Evolutionary conservation across 1,140 invertebrate genomes (phyloP).

Genomic region (Papilio aristodemus): DNA sequence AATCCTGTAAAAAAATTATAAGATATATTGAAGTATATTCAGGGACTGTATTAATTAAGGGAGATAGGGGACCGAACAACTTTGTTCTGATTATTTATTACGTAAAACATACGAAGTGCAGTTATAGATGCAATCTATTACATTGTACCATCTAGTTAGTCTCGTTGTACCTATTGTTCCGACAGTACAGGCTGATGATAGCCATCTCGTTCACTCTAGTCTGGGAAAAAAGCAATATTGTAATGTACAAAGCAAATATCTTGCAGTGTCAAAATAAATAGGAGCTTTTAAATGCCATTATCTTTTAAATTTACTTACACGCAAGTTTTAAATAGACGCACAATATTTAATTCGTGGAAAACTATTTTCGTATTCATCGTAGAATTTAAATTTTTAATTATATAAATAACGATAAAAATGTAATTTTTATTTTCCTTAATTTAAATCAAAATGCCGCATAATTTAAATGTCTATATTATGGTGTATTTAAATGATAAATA

Average conservation of each 20-base stretch:
- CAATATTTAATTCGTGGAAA: not conserved
- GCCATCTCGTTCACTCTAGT: not conserved
- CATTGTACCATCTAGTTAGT: not conserved
- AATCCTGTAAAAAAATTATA: too few species aligned
- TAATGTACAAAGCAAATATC: not conserved
- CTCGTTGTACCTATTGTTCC: not conserved
- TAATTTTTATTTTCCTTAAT: too few species aligned
- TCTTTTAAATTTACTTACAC: not conserved
- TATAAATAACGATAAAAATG: too few species aligned
- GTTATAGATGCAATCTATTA: too few species aligned
- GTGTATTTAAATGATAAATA: too few species aligned
- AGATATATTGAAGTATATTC: too few species aligned
- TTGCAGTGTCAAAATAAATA: constrained; percentile 2
- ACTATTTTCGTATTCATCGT: not conserved
- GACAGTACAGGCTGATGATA: not conserved
- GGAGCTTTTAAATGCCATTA: constrained; percentile 4
- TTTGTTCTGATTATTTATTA: too few species aligned
- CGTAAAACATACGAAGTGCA: too few species aligned
- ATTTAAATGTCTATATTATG: not conserved
- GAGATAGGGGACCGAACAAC: too few species aligned
- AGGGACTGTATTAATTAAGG: too few species aligned
- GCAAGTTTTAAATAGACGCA: not conserved
- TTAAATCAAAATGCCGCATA: too few species aligned
- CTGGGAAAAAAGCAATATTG: constrained; percentile 14
- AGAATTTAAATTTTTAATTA: too few species aligned